These are phyloP conservation scores for Macrosteles quadrilineatus DNA, from an alignment of 1,140 invertebrate species.

Conservation along the genomic window DNA sequence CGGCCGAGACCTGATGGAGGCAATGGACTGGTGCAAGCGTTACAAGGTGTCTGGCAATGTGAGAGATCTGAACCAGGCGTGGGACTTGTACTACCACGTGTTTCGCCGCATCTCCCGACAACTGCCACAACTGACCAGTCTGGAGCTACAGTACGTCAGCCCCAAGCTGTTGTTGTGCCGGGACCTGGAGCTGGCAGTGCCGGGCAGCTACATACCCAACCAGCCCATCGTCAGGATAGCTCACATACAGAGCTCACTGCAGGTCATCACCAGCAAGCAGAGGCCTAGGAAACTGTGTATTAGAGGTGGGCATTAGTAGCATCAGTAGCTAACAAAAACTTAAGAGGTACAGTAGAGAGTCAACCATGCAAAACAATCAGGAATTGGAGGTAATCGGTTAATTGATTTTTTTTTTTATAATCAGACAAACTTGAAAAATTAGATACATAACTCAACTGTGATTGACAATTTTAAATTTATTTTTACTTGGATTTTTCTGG, in stretches of 20 bases:
- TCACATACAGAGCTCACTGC: constrained; percentile 77
- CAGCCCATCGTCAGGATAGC: constrained; percentile 85
- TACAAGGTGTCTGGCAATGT: constrained; percentile 84
- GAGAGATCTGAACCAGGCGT: constrained; percentile 93
- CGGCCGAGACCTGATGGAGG: constrained; percentile 89
- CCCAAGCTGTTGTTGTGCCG: constrained; percentile 86
- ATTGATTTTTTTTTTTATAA: no score
- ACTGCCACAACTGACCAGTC: constrained; percentile 83
- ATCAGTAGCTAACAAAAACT: no score
- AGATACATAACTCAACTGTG: no score
- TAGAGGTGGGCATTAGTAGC: constrained; percentile 68
- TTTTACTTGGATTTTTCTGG: no score
- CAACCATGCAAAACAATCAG: no score
- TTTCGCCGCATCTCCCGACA: constrained; percentile 94
- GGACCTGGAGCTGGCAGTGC: constrained; percentile 93
- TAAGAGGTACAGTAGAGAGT: no score
- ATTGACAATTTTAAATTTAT: no score
- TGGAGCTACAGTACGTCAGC: constrained; percentile 95
- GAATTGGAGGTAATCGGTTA: no score
- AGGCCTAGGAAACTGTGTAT: constrained; percentile 94
- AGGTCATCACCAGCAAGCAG: constrained; percentile 98
- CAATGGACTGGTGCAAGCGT: constrained; percentile 90
- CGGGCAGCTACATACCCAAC: constrained; percentile 92
- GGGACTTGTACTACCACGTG: constrained; percentile 99
- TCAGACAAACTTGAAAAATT: no score